Evolutionary conservation across 2,797 vertebrate species (phyloP).

Genomic region (Sphenopsis melanotis): DNA sequence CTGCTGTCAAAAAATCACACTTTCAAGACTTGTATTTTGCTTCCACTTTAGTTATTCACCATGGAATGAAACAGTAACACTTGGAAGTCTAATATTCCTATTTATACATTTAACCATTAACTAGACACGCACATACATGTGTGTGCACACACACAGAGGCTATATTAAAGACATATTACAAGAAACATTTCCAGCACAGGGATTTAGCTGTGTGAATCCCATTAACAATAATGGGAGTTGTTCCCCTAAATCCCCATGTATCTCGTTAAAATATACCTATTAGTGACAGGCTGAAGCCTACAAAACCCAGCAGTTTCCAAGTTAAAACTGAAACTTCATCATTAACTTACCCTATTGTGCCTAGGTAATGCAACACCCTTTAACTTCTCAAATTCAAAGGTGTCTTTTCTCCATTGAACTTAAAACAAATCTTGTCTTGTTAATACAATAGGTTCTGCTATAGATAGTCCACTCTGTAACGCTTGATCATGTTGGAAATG

Average conservation of each 20-base stretch:
- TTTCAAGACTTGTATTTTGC: not conserved
- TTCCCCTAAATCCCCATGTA: slow-evolving; percentile 62
- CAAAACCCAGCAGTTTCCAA: slow-evolving; percentile 49
- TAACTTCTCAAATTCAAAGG: slow-evolving; percentile 63
- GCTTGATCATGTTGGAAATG: slow-evolving; percentile 46
- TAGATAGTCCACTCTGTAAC: slow-evolving; percentile 10
- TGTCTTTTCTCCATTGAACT: slow-evolving; percentile 47
- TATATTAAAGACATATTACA: slow-evolving; percentile 29
- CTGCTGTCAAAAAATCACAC: not conserved
- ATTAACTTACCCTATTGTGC: slow-evolving; percentile 54
- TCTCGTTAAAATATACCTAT: slow-evolving; percentile 66
- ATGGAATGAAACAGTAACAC: not conserved
- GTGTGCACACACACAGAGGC: not conserved
- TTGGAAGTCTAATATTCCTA: not conserved
- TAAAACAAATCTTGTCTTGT: slow-evolving; percentile 62
- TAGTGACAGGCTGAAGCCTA: slow-evolving; percentile 57
- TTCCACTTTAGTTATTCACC: not conserved
- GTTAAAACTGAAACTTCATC: slow-evolving; percentile 67
- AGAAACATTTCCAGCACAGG: slow-evolving; percentile 34
- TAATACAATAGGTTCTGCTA: slow-evolving; percentile 39
- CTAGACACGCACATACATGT: not conserved
- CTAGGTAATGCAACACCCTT: slow-evolving; percentile 57
- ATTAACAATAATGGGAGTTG: slow-evolving; percentile 64
- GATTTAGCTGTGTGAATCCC: slow-evolving; percentile 65
- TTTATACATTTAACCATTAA: slow-evolving; percentile 42